Conservation (phyloP, 1,140 invertebrate genomes). For the Euschistus heros region DNA sequence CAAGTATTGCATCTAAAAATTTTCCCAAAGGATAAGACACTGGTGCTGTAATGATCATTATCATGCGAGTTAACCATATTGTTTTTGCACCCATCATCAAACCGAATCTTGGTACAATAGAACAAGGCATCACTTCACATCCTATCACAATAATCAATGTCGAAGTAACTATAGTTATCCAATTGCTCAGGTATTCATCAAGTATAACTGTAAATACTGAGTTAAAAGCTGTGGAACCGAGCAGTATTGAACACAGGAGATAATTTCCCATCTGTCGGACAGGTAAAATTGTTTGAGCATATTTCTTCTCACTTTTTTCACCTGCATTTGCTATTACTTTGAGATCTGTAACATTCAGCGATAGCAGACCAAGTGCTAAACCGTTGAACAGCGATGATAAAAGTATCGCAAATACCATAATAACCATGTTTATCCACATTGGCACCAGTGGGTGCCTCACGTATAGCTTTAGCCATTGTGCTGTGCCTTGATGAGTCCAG, state of each 20-base stretch:
- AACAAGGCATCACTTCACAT: conserved; percentile 53
- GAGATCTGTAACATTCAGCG: conserved; percentile 47
- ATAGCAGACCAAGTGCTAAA: conserved; percentile 50
- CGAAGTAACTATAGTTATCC: conserved; percentile 38
- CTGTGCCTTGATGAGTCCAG: conserved; percentile 11
- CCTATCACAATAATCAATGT: conserved; percentile 50
- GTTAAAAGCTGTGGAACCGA: conserved; percentile 45
- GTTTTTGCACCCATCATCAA: conserved; percentile 50
- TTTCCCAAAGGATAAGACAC: conserved; percentile 50
- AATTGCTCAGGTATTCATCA: conserved; percentile 46
- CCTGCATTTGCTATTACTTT: conserved; percentile 34
- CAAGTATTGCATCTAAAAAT: conserved; percentile 42
- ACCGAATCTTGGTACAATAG: conserved; percentile 49
- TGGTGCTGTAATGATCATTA: conserved; percentile 52
- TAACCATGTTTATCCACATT: conserved; percentile 8
- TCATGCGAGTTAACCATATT: conserved; percentile 46
- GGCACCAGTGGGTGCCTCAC: neutral
- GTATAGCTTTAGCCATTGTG: neutral
- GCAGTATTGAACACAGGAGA: conserved; percentile 47
- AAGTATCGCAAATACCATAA: conserved; percentile 32
- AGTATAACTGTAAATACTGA: conserved; percentile 49
- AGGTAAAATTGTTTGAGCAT: conserved; percentile 38
- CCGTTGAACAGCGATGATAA: conserved; percentile 49
- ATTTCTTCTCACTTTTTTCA: conserved; percentile 36
- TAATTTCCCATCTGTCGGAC: conserved; percentile 47